These are phyloP conservation scores for Hemibagrus guttatus DNA, from an alignment of 2,797 vertebrate species.

Conservation along the genomic window DNA sequence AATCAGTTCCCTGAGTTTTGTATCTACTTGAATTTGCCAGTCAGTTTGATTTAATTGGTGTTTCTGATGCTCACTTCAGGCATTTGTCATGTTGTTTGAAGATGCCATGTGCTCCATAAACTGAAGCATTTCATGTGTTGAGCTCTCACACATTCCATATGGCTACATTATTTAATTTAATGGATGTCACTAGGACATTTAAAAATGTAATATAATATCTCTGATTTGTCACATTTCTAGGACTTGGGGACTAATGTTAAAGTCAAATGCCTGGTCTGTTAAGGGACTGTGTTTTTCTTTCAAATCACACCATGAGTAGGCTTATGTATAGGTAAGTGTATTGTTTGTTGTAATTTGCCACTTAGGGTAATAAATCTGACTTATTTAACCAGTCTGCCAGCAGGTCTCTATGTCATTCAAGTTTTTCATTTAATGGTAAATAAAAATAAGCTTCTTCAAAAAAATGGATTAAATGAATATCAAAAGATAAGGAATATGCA, in stretches of 20 bases:
- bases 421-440: not conserved
- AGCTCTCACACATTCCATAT: not conserved
- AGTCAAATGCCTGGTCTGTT: not conserved
- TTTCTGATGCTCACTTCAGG: not conserved
- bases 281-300: not conserved
- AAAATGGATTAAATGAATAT: not conserved
- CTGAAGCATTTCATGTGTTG: not conserved
- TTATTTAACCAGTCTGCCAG: not conserved
- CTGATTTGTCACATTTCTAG: not conserved
- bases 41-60: not conserved
- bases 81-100: not conserved
- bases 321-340: not conserved
- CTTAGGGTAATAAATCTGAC: not conserved
- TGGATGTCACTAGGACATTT: not conserved
- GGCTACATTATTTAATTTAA: not conserved
- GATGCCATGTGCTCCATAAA: not conserved
- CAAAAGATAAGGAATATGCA: not conserved
- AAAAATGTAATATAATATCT: not conserved
- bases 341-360: not conserved
- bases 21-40: not conserved
- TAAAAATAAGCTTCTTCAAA: not conserved
- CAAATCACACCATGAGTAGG: not conserved
- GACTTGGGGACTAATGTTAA: not conserved
- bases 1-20: not conserved
- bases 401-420: not conserved